These are phyloP conservation scores for Tupaia chinensis DNA, from an alignment of 2,113 vertebrate species.

Conservation along the genomic window DNA sequence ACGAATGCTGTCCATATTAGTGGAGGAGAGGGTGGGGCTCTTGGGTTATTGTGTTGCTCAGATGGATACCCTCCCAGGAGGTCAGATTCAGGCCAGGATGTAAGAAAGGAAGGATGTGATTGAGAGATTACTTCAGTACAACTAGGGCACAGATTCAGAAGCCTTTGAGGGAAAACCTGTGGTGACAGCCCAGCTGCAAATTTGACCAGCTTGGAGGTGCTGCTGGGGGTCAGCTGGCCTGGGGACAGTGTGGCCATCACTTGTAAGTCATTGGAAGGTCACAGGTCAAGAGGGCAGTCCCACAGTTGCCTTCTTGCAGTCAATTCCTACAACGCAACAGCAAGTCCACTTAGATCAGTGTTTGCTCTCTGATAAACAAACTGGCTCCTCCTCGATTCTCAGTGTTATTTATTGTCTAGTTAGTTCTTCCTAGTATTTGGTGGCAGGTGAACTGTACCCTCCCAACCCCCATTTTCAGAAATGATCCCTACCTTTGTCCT, in stretches of 20 bases:
- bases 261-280: neutral
- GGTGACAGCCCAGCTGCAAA: constrained; percentile 27
- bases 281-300: neutral
- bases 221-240: neutral
- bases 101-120: constrained; percentile 83
- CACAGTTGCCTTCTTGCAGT: neutral
- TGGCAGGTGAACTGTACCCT: constrained; percentile 4
- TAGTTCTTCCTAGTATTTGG: constrained; percentile 30
- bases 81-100: constrained; percentile 68
- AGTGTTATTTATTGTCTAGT: neutral
- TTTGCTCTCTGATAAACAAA: neutral
- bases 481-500: constrained; percentile 32
- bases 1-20: constrained; percentile 13
- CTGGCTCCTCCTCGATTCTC: neutral
- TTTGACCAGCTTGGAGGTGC: neutral
- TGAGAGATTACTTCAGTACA: constrained; percentile 74
- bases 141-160: constrained; percentile 64
- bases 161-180: neutral
- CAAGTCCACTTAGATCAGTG: neutral
- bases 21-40: constrained; percentile 42
- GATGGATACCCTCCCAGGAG: constrained; percentile 45
- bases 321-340: neutral
- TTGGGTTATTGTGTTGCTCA: constrained; percentile 52
- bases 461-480: constrained; percentile 58
- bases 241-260: neutral